Base-by-base conservation (phyloP, 2,113 vertebrate species). In the human region DNA sequence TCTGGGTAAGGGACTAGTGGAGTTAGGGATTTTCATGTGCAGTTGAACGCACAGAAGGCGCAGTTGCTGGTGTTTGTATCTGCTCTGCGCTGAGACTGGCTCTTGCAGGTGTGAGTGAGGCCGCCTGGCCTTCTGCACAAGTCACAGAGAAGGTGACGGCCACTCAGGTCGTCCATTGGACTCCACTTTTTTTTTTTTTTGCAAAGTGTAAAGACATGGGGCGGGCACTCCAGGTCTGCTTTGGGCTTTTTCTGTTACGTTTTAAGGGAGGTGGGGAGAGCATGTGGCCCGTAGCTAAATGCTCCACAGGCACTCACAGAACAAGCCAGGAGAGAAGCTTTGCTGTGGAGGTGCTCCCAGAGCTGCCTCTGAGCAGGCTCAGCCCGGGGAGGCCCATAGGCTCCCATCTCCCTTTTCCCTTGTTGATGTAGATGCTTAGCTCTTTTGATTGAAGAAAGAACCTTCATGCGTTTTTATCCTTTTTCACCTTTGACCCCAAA, bases 401-500 rank as follows among this genome's bases (percentile, higher is more conserved):
- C 35, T 78, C 18, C 30, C 7, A 0, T 6, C 38, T 20, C 66
- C 68, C 23, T 68, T 48, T 86, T 43, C n/a, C 14, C 40, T 3
- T 18, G 10, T 40, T 64, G 61, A 48, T 38, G 35, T 76, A 8
- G 38, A 30, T 18, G 17, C 35, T 68, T 68, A 52, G 25, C 50
- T 57, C 17, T 57, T 59, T 43, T 45, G n/a, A 11, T 61, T 90
- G n/a, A 85, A 43, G 93, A 55, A 17, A 92, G 40, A 75, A n/a
- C 38, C 70, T 8, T n/a, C 8, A 11, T 84, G 32, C 17, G 3
- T 30, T 23, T 72, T 66, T 40, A 27, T 48, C 40, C 93, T 78
- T 95, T 30, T 76, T 66, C 22, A 27, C n/a, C 30, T 95, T 82
- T 95, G 73, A 59, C 73, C 45, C 68, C 48, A 90, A n/a, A 70